A percentile compares a stretch with the other conserved stretches of the same genome.
Evolutionary conservation across 1,140 invertebrate species (phyloP).

Genomic region (Drosophila virilis): DNA sequence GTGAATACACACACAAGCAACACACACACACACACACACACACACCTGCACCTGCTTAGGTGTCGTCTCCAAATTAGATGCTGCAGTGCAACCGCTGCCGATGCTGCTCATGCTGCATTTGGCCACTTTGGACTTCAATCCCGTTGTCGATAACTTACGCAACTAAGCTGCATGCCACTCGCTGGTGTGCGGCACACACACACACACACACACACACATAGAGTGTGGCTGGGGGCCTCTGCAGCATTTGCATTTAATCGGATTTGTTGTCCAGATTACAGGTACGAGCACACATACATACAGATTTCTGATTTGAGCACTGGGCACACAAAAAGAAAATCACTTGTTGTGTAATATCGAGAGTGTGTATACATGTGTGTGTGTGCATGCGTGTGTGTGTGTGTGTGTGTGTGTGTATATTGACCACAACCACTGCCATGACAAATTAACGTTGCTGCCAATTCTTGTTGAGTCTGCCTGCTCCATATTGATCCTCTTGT

Average conservation of each 20-base stretch:
- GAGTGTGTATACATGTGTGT: constrained; percentile 12
- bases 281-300: constrained; percentile 43
- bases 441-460: constrained; percentile 76
- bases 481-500: constrained; percentile 51
- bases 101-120: constrained; percentile 11
- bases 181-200: constrained; percentile 2
- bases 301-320: constrained; percentile 35
- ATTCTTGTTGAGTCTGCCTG: constrained; percentile 31
- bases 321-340: constrained; percentile 47
- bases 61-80: constrained; percentile 46
- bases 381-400: constrained; percentile 34
- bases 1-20: constrained; percentile 17
- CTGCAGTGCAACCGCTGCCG: constrained; percentile 62
- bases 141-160: constrained; percentile 72
- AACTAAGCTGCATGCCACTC: constrained; percentile 67
- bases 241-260: constrained; percentile 79
- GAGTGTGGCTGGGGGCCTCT: constrained; percentile 11
- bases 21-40: constrained; percentile 7
- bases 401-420: constrained; percentile 31
- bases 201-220: not conserved
- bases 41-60: constrained; percentile 1
- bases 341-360: constrained; percentile 75
- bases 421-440: constrained; percentile 70
- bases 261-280: constrained; percentile 77
- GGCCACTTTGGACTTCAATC: constrained; percentile 19